phyloP scores from a whole-genome alignment of 2,888 invertebrate genomes.

The Acrobasis consociella region DNA sequence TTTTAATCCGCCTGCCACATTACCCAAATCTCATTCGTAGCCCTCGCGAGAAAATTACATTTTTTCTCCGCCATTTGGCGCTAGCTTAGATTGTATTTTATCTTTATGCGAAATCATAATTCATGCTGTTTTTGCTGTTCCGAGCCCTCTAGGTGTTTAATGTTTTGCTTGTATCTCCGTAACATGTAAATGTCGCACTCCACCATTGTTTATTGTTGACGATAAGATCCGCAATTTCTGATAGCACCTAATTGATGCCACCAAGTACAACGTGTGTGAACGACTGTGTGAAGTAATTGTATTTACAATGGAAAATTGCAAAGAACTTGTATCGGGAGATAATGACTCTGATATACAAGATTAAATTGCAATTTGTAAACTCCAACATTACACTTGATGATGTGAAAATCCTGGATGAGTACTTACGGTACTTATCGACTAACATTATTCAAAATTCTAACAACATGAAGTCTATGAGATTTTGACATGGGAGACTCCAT shows the following conservation, averaged over 20 bases:
- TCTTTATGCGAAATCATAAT: slow-evolving; percentile 80
- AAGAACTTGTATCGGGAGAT: slow-evolving; percentile 16
- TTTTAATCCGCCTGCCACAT: slow-evolving; percentile 34
- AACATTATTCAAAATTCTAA: not conserved
- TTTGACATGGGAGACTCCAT: not conserved
- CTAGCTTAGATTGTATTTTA: slow-evolving; percentile 79
- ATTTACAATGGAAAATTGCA: slow-evolving; percentile 23
- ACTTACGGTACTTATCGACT: not conserved
- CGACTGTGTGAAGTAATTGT: slow-evolving; percentile 25
- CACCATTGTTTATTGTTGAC: slow-evolving; percentile 61
- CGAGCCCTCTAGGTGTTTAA: slow-evolving; percentile 67
- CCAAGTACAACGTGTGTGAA: slow-evolving; percentile 33
- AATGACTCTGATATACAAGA: slow-evolving; percentile 17
- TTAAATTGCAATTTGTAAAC: slow-evolving; percentile 18
- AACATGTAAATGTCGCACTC: slow-evolving; percentile 64
- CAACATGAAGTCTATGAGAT: not conserved
- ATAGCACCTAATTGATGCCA: slow-evolving; percentile 54
- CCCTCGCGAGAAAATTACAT: slow-evolving; percentile 68
- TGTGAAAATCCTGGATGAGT: slow-evolving; percentile 18
- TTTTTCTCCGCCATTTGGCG: slow-evolving; percentile 76
- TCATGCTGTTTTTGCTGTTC: slow-evolving; percentile 73
- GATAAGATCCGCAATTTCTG: slow-evolving; percentile 60
- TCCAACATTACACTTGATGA: slow-evolving; percentile 17
- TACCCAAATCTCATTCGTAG: slow-evolving; percentile 57
- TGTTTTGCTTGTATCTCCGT: slow-evolving; percentile 63